These are phyloP conservation scores for Protonemura montana DNA, from an alignment of 2,888 invertebrate genomes.

Conservation along the genomic window DNA sequence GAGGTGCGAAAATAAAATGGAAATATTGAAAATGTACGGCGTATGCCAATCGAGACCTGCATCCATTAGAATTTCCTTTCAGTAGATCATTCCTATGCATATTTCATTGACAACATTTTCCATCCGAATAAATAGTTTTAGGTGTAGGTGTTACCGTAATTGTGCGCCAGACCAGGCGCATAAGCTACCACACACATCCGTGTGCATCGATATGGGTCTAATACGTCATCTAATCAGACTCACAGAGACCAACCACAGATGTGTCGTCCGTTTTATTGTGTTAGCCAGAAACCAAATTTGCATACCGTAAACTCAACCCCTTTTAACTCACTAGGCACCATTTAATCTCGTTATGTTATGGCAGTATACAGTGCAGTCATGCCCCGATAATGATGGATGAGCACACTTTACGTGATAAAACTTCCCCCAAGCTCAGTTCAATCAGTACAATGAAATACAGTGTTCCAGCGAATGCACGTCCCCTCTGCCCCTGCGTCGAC, in stretches of 20 bases:
- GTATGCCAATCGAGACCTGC: neutral
- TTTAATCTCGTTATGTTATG: conserved; percentile 39
- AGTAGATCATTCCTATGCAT: neutral
- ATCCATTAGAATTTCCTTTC: neutral
- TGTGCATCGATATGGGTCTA: conserved; percentile 33
- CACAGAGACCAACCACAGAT: conserved; percentile 23
- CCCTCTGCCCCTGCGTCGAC: neutral
- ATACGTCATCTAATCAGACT: conserved; percentile 39
- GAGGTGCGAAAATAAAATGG: neutral
- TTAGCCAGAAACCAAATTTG: conserved; percentile 43
- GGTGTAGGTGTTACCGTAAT: neutral
- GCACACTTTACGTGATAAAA: conserved; percentile 42
- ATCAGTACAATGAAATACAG: conserved; percentile 37
- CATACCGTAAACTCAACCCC: conserved; percentile 43
- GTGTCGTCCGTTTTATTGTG: conserved; percentile 43
- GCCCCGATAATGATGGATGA: conserved; percentile 39
- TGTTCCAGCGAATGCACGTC: conserved; percentile 8
- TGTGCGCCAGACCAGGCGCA: neutral
- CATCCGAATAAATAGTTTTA: neutral
- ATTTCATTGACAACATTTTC: conserved; percentile 2
- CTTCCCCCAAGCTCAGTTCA: conserved; percentile 12
- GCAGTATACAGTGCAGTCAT: conserved; percentile 36
- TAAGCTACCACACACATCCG: neutral
- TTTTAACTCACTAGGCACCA: conserved; percentile 41
- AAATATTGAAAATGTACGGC: neutral